Percentiles rank a stretch among this genome's conserved stretches.
phyloP scores from a whole-genome alignment of 2,888 invertebrate genomes.

The Lymantria monacha region DNA sequence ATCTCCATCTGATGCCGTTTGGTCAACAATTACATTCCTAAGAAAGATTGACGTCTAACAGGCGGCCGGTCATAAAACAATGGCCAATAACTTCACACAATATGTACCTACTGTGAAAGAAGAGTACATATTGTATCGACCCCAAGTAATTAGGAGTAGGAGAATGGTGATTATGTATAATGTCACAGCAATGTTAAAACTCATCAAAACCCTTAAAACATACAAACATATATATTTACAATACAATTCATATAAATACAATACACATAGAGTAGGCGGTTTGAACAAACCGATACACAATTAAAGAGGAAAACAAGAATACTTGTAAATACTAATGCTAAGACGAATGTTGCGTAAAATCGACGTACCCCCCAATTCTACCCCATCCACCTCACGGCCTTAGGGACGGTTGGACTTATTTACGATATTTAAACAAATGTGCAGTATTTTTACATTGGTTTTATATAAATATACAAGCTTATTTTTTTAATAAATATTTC shows the following conservation, averaged over 20 bases:
- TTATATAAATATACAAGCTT: no score
- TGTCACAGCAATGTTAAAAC: no score
- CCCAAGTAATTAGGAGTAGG: no score
- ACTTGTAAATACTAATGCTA: conserved; percentile 75
- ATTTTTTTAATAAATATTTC: no score
- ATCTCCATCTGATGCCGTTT: no score
- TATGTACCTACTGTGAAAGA: no score
- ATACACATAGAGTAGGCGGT: conserved; percentile 31
- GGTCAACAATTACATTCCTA: no score
- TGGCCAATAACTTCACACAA: no score
- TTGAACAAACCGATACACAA: conserved; percentile 73
- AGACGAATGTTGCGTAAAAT: conserved; percentile 82
- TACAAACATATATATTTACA: conserved; percentile 4
- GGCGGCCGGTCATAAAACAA: no score
- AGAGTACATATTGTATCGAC: no score
- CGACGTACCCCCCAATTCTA: conserved; percentile 53
- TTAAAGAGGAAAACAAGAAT: conserved; percentile 77
- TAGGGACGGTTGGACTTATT: conserved; percentile 77
- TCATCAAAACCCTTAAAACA: background rate
- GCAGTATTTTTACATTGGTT: conserved; percentile 51
- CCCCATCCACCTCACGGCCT: conserved; percentile 43
- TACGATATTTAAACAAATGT: conserved; percentile 60
- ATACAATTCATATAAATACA: background rate
- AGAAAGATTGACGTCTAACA: no score
- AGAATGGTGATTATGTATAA: no score